Evolutionary conservation across 1,140 invertebrate genomes (phyloP).

Genomic region (Octopus sinensis): DNA sequence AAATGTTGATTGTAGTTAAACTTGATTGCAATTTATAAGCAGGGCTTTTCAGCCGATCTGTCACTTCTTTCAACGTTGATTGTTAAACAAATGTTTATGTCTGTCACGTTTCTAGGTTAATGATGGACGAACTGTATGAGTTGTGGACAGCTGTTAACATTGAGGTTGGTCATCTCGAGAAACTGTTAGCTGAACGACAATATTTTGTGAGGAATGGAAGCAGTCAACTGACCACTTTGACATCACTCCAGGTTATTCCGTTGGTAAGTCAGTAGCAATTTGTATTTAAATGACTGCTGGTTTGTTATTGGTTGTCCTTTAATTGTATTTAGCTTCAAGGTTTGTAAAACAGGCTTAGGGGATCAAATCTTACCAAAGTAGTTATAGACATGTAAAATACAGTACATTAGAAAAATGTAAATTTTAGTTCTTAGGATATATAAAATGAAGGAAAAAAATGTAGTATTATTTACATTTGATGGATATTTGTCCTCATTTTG

Average conservation of each 20-base stretch:
- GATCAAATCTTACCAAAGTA: not conserved
- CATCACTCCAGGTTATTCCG: not conserved
- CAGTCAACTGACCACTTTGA: not conserved
- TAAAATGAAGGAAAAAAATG: not conserved
- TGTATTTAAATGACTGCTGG: not conserved
- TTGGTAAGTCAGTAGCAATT: not conserved
- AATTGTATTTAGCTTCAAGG: not conserved
- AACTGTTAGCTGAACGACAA: constrained; percentile 16
- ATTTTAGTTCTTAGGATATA: not conserved
- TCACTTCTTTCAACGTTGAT: too few relatives aligned
- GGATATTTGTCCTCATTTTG: too few relatives aligned
- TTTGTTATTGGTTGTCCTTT: not conserved
- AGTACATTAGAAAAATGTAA: not conserved
- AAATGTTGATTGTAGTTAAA: too few relatives aligned
- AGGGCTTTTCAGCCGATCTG: too few relatives aligned
- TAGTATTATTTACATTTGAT: not conserved
- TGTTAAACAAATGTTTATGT: too few relatives aligned
- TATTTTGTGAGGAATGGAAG: not conserved
- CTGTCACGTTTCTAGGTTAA: constrained; percentile 8
- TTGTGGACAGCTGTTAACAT: constrained; percentile 25
- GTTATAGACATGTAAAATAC: not conserved
- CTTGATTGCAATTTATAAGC: too few relatives aligned
- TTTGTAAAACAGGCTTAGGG: not conserved
- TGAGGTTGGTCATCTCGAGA: constrained; percentile 26
- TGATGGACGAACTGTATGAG: constrained; percentile 25